A percentile compares a stretch with the other conserved stretches of the same genome.
Evolutionary conservation across 2,113 vertebrate genomes (phyloP).

Genomic region (Toxotes jaculatrix): DNA sequence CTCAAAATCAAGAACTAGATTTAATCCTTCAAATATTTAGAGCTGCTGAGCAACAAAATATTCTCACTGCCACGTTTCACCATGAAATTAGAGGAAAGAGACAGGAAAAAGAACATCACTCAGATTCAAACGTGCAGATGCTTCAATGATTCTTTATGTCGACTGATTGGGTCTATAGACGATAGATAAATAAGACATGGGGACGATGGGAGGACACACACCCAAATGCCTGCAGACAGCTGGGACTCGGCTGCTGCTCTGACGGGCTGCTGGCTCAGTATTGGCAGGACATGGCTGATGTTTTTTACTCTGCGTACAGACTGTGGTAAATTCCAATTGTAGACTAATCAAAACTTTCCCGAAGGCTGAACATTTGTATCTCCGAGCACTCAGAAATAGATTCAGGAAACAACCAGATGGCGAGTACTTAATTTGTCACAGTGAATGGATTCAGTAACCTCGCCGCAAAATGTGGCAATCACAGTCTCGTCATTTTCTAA

Average conservation of each 20-base stretch:
- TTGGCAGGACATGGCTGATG: neutral
- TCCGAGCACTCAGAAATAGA: conserved; percentile 1
- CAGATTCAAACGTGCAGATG: neutral
- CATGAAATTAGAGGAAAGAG: neutral
- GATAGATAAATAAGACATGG: neutral
- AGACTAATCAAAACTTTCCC: conserved; percentile 32
- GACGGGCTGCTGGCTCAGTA: neutral
- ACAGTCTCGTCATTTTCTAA: neutral
- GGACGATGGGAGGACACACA: neutral
- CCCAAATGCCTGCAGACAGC: neutral
- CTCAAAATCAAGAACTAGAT: neutral
- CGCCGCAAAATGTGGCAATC: conserved; percentile 13
- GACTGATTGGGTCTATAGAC: neutral
- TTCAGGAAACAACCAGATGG: neutral
- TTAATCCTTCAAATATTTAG: neutral
- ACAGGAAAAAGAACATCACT: neutral
- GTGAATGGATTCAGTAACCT: neutral
- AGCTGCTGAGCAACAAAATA: neutral
- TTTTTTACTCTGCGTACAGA: neutral
- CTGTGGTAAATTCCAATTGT: neutral
- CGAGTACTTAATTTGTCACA: neutral
- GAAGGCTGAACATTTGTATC: neutral
- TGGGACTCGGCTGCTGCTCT: neutral
- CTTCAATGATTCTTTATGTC: neutral
- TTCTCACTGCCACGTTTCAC: neutral